These are phyloP conservation scores for Zaprionus nigranus DNA, from an alignment of 1,140 invertebrate species.

Conservation along the genomic window DNA sequence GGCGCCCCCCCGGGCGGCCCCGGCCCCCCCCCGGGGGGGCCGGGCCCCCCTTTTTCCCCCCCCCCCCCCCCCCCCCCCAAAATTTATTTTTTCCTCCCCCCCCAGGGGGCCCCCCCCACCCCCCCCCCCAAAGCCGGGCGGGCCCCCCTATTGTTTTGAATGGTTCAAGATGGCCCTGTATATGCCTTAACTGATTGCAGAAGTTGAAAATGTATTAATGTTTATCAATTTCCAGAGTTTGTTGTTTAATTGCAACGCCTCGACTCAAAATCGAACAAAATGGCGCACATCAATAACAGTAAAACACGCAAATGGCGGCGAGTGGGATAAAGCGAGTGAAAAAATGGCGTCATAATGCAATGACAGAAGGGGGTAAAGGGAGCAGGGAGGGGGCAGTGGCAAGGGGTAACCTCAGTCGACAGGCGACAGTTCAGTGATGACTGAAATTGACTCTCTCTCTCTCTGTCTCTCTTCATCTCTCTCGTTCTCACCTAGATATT, in stretches of 20 bases:
- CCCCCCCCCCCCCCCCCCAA: too few relatives aligned
- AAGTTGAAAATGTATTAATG: background rate
- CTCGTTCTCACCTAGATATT: constrained; percentile 61
- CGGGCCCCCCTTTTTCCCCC: too few relatives aligned
- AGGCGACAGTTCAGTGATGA: constrained; percentile 25
- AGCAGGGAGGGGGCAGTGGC: background rate
- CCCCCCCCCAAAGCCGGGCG: too few relatives aligned
- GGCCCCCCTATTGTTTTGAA: too few relatives aligned
- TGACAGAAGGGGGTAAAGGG: constrained; percentile 1
- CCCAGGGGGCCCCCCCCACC: too few relatives aligned
- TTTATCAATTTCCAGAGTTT: background rate
- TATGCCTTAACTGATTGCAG: background rate
- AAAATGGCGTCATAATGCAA: constrained; percentile 73
- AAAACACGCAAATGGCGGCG: constrained; percentile 47
- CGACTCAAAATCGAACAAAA: constrained; percentile 55
- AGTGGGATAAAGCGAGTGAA: constrained; percentile 40
- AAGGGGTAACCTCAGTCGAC: background rate
- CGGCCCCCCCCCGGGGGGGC: too few relatives aligned
- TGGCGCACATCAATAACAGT: constrained; percentile 64
- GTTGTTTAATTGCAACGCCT: background rate
- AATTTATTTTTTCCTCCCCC: too few relatives aligned
- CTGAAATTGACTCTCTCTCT: constrained; percentile 33
- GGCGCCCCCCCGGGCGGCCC: too few relatives aligned
- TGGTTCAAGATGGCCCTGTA: too few relatives aligned
- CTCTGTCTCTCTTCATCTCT: background rate